Evolutionary conservation across 1,140 invertebrate species (phyloP), one percentile per base, ranked within the genome.

Genomic region (Drosophila yakuba): DNA sequence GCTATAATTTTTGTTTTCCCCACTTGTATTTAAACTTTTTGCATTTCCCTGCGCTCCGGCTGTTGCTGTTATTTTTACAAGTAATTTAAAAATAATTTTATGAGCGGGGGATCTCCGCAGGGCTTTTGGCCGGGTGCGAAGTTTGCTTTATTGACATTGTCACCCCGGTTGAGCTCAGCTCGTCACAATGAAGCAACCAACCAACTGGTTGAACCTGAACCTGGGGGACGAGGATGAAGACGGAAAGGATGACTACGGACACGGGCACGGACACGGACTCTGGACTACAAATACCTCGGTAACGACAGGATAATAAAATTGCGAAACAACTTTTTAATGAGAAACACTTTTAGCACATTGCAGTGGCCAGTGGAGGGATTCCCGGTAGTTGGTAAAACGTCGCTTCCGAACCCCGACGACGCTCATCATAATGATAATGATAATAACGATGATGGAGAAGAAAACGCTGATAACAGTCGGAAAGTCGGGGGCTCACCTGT

Each of bases 311-410:
- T 85, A 85, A 86, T 85, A 85, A 82, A 86, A 85, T 85, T 85
- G 81, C 78, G 78, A 81, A 86, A 85, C 81, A 85, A 85, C 81
- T 85, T 85, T 85, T 85, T 85, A 86, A 85, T 85, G 81, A 85
- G 81, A 86, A 85, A 86, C 81, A 85, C 80, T 85, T 86, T 85
- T 85, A 81, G 82, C 81, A 81, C 68, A 85, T 86, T 86, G 63
- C 82, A 66, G 43, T 80, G 78, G 43, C 62, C 23, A 43, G 38
- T 14, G 14, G 17, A 14, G 32, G 57, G 32, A 59, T 45, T 59
- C 32, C 57, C 57, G 59, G 44, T 10, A 52, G 52, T 43, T 41
- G 45, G 71, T 61, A 69, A 69, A 69, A 43, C 68, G 59, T 35
- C 54, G 55, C 61, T 35, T 32, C 41, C 56, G 23, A 48, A 15